Percentiles rank a stretch among this genome's conserved stretches.
Conservation (phyloP, 2,888 invertebrate genomes). For the Machimus atricapillus region DNA sequence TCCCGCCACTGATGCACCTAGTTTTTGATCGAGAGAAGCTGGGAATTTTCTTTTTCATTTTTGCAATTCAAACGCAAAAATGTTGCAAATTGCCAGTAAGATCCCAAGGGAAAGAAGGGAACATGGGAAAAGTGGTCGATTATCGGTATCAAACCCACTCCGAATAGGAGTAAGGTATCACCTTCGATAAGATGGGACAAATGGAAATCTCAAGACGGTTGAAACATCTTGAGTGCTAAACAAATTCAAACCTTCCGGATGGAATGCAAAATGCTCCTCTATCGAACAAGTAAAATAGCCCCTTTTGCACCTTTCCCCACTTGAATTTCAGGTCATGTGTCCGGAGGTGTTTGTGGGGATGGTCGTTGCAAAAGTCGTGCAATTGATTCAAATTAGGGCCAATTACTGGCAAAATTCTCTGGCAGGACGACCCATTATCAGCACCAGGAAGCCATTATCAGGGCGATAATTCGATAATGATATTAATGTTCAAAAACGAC, state of each 20-base stretch:
- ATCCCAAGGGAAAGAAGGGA: not conserved
- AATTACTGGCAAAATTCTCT: not conserved
- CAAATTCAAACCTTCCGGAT: not conserved
- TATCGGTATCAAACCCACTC: not conserved
- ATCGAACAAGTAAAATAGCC: not conserved
- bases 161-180: not conserved
- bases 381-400: constrained; percentile 19
- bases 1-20: not conserved
- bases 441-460: not conserved
- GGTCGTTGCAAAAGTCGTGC: not conserved
- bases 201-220: not conserved
- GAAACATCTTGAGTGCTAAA: not conserved
- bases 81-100: not conserved
- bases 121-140: not conserved
- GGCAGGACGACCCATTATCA: not conserved
- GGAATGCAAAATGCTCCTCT: not conserved
- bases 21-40: not conserved
- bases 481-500: not conserved
- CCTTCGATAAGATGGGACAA: not conserved
- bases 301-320: not conserved
- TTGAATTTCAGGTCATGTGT: not conserved
- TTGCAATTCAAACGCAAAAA: not conserved
- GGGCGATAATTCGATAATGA: constrained; percentile 20
- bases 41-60: not conserved
- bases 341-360: not conserved